Evolutionary conservation across 1,140 invertebrate species (phyloP), one percentile per base, ranked within the genome.

Genomic region (Arctopsyche grandis): DNA sequence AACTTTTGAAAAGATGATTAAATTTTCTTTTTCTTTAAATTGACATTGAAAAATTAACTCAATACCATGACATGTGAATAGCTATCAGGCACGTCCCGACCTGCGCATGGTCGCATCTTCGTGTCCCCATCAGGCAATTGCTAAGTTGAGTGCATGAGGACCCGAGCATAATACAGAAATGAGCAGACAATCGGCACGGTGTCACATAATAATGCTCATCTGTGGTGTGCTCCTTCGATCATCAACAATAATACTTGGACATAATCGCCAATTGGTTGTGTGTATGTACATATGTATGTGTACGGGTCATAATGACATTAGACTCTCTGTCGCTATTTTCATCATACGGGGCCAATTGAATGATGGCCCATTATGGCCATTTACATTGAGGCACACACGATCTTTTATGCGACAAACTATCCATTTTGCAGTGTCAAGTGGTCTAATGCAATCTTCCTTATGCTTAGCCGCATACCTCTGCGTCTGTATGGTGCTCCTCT

Each of bases 381-480:
- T 81, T 38, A 38, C 29, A 76, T 81, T 48, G 74, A 29, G 58
- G n/a, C 16, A 69, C 63, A 69, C 24, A 16, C 48, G 24, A 70
- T 79, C 81, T 82, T 80, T 82, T 82, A 79, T 82, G 75, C 58
- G 48, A 10, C 75, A 69, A 78, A 76, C 80, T 75, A 82, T 82
- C 73, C 74, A 81, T 77, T 77, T 75, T 56, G 80, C 74, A 63
- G 5, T 24, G 29, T 56, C 22, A 52, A 74, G 70, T 74, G 70
- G 43, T 16, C 29, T 43, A 26, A 16, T 70, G 69, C 69, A 70
- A 70, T 70, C 69, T 70, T 52, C 48, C 48, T 52, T 52, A 1
- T 52, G 48, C 16, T 52, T 52, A 52, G 48, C 48, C 29, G 7
- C 29, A 7, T 38, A 52, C 16, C 16, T n/a, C n/a, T n/a, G n/a